phyloP scores from a whole-genome alignment of 1,140 invertebrate genomes.

The Zaprionus ghesquierei region DNA sequence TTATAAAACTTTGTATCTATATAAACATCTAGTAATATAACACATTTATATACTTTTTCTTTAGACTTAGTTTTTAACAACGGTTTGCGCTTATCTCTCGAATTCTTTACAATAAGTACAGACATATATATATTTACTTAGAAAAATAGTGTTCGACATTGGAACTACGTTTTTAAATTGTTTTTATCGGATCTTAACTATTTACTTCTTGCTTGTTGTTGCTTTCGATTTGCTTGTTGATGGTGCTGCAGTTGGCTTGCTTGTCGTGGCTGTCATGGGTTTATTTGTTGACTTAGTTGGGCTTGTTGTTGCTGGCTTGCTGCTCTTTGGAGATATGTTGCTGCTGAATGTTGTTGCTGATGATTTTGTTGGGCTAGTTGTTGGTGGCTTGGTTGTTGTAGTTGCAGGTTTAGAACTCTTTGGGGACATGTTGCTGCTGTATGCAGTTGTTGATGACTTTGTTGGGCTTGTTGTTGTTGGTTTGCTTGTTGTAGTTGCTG shows the following conservation, averaged over 20 bases:
- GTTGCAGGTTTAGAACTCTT: constrained; percentile 28
- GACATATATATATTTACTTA: constrained; percentile 55
- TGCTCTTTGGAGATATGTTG: constrained; percentile 21
- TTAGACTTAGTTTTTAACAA: constrained; percentile 24
- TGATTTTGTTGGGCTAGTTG: constrained; percentile 45
- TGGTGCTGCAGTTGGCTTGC: constrained; percentile 3
- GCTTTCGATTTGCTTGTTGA: neutral
- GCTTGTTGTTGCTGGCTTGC: too few species aligned
- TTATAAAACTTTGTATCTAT: constrained; percentile 41
- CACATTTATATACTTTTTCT: constrained; percentile 14
- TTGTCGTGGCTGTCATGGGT: too few species aligned
- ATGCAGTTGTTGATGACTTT: constrained; percentile 18
- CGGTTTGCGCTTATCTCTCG: constrained; percentile 41
- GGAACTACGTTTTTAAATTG: constrained; percentile 31
- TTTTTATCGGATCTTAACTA: neutral
- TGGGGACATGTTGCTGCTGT: constrained; percentile 5
- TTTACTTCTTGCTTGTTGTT: constrained; percentile 51
- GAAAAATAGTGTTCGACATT: constrained; percentile 65
- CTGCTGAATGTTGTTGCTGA: neutral
- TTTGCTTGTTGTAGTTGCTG: constrained; percentile 26
- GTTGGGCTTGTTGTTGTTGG: constrained; percentile 46
- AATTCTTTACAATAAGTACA: constrained; percentile 15
- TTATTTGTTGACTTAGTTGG: constrained; percentile 4
- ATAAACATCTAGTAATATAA: constrained; percentile 26
- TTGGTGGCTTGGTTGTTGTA: constrained; percentile 13